Evolutionary conservation across 2,888 invertebrate genomes (phyloP).

Genomic region (Belgica antarctica): DNA sequence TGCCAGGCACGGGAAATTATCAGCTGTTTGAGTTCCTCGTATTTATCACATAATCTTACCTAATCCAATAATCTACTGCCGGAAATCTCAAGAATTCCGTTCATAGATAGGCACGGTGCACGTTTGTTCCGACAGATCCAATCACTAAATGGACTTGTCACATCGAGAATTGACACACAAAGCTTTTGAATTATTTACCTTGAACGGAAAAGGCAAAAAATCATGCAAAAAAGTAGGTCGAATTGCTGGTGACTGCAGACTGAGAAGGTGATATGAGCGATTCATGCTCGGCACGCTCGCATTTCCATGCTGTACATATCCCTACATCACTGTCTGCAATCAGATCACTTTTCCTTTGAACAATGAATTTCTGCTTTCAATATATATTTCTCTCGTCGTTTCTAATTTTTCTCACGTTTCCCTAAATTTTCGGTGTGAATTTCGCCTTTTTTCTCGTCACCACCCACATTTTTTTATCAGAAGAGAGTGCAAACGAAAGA

Average conservation of each 20-base stretch:
- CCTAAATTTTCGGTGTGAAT: conserved; percentile 14
- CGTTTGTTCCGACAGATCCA: background rate
- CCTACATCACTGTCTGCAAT: conserved; percentile 2
- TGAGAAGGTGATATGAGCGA: background rate
- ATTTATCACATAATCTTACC: background rate
- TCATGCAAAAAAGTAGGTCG: conserved; percentile 9
- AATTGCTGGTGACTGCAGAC: conserved; percentile 14
- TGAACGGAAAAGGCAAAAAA: background rate
- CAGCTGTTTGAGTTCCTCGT: background rate
- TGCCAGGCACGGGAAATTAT: background rate
- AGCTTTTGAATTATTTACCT: conserved; percentile 1
- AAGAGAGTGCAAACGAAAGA: too few species aligned
- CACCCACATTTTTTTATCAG: too few species aligned
- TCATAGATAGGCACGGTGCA: too few species aligned
- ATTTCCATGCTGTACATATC: background rate
- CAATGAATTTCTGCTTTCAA: background rate
- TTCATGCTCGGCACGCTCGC: background rate
- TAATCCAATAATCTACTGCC: conserved; percentile 5
- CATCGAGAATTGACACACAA: background rate
- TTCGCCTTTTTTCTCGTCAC: background rate
- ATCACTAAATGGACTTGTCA: conserved; percentile 3
- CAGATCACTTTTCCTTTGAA: conserved; percentile 6
- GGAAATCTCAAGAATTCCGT: background rate
- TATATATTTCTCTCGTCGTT: background rate
- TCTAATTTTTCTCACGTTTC: conserved; percentile 13